Evolutionary conservation across 2,797 vertebrate species (phyloP).

Genomic region (Odontamblyopus lacepedii): DNA sequence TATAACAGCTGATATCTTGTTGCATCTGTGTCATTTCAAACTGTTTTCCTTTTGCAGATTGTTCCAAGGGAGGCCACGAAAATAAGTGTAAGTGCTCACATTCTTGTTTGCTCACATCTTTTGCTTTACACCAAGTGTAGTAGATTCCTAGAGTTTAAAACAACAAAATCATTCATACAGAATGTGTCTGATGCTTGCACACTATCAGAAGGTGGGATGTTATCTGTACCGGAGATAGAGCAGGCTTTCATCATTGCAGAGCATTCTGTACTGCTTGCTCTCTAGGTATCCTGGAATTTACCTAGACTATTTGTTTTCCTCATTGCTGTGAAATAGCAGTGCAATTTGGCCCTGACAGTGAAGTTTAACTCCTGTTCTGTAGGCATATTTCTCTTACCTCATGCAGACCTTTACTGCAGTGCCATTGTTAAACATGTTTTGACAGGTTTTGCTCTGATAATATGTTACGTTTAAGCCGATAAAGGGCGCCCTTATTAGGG

Average conservation of each 20-base stretch:
- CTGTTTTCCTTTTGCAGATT: conserved; percentile 74
- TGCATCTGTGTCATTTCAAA: conserved; percentile 7
- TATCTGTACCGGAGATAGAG: neutral
- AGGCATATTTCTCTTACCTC: neutral
- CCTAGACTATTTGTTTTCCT: conserved; percentile 16
- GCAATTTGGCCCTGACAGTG: conserved; percentile 7
- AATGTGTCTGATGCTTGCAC: conserved; percentile 1
- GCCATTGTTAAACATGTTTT: conserved; percentile 1
- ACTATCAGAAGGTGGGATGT: conserved; percentile 1
- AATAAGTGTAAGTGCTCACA: conserved; percentile 90
- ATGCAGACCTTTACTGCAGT: conserved; percentile 2
- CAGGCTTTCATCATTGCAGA: neutral
- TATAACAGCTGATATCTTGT: neutral
- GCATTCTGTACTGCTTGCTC: conserved; percentile 6
- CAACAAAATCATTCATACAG: conserved; percentile 9
- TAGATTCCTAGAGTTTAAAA: conserved; percentile 17
- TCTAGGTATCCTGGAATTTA: conserved; percentile 4
- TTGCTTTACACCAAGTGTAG: neutral
- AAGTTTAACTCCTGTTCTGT: conserved; percentile 7
- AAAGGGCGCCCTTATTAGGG: conserved; percentile 13
- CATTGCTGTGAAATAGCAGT: neutral
- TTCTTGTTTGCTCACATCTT: conserved; percentile 1
- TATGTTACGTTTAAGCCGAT: conserved; percentile 11
- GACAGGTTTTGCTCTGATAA: conserved; percentile 13
- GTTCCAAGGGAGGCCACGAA: conserved; percentile 87